Evolutionary conservation across 2,888 invertebrate genomes (phyloP), one percentile per base, ranked within the genome.

Genomic region (Mesorhabditis belari): DNA sequence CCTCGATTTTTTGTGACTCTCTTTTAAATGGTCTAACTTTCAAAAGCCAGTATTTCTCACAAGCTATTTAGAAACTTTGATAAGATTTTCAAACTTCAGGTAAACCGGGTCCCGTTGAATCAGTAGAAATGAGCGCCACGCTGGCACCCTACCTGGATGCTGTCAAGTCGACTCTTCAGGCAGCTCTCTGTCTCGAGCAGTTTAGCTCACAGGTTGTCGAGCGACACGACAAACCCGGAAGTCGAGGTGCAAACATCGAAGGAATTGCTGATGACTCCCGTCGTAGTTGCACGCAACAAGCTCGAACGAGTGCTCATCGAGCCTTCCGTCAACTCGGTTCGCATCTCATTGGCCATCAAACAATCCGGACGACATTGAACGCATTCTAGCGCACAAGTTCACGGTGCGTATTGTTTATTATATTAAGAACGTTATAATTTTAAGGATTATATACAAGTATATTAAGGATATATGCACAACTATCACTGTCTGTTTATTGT

Each of bases 151-250:
- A 79, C 60, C 60, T 79, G 62, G 77, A 77, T 12, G 74, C 76
- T 5, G 77, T 79, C 17, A 62, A 77, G 23, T 64, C 67, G 51
- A 77, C 79, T 2, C 64, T 79, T n/a, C 70, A 77, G 60, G 77
- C 77, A 9, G 75, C 98, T 2, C 85, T 98, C 58, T 92, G 98
- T 82, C 85, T 99, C 80, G 91, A 93, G 83, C 94, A 98, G 84
- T 98, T 99, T 83, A 92, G 92, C 44, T 98, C 96, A 9, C 98
- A 99, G 85, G 92, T 95, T 54, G 94, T 99, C 3, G 98, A 99
- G 83, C 86, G 96, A 73, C 98, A 98, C 85, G 98, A 98, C 83
- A 99, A 99, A 85, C 98, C 98, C 21, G 98, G 98, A 99, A 85
- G 93, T 78, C 6, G 78, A 78, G 66, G 76, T 78, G 19, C 71